Evolutionary conservation across 92 coral and sea anemone species (phyloP).

Genomic region (Nematostella vectensis): DNA sequence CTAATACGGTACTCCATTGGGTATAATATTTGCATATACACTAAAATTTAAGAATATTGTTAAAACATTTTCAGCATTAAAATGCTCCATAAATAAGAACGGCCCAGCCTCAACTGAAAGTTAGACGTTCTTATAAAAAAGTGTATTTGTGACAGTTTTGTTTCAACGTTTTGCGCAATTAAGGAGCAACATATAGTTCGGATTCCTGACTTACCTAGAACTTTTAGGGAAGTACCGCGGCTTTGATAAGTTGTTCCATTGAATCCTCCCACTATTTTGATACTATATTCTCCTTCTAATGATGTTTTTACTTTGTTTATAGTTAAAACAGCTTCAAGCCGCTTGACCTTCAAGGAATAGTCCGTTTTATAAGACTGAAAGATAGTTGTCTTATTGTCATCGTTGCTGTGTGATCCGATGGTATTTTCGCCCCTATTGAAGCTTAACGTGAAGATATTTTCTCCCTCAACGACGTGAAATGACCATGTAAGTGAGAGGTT

Average conservation of each 20-base stretch:
- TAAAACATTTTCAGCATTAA: no score
- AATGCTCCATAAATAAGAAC: no score
- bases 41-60: no score
- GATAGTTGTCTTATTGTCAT: not conserved
- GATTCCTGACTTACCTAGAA: not conserved
- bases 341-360: not conserved
- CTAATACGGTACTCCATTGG: no score
- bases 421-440: not conserved
- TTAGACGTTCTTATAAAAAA: no score
- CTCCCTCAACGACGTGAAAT: not conserved
- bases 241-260: not conserved
- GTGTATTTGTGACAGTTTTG: not conserved
- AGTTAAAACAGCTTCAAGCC: not conserved
- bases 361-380: not conserved
- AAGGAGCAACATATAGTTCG: not conserved
- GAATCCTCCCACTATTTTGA: not conserved
- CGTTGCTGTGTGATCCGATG: not conserved
- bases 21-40: no score
- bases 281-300: not conserved
- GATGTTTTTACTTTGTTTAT: not conserved
- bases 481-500: not conserved
- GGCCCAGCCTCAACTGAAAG: no score
- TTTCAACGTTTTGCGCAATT: not conserved
- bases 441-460: not conserved
- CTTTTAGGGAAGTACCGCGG: not conserved